phyloP scores from a whole-genome alignment of 2,113 vertebrate species.

The Genyomyrus donnyi region DNA sequence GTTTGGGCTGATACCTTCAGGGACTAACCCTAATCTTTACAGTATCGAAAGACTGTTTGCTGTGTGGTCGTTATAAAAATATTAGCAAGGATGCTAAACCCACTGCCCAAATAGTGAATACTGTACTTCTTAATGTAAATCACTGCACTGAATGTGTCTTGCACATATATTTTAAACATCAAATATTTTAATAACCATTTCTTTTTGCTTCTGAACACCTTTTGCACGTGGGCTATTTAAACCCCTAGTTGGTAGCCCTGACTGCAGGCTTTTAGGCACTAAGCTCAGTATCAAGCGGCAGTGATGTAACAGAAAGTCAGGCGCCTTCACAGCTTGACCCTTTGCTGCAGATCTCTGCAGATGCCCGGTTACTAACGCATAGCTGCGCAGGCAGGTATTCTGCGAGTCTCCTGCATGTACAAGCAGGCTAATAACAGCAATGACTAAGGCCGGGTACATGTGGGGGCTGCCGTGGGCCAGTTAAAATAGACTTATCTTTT shows the following conservation, averaged over 20 bases:
- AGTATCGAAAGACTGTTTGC: not conserved
- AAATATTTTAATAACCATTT: not conserved
- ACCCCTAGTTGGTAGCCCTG: not conserved
- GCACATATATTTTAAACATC: not conserved
- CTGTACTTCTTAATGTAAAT: no score
- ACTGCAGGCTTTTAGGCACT: not conserved
- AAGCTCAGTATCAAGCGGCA: not conserved
- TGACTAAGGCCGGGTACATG: slow-evolving; percentile 47
- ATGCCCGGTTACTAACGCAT: not conserved
- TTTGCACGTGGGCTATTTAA: not conserved
- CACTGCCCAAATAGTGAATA: not conserved
- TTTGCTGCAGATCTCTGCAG: not conserved
- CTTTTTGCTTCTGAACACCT: not conserved
- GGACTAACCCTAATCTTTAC: not conserved
- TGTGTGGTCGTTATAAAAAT: not conserved
- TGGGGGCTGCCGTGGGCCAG: slow-evolving; percentile 22
- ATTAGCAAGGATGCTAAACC: not conserved
- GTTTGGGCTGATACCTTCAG: not conserved
- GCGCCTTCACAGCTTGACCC: not conserved
- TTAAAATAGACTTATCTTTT: slow-evolving; percentile 51
- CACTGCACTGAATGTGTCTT: not conserved
- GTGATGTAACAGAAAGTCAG: not conserved
- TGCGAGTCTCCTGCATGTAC: no score
- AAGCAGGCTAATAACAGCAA: slow-evolving; percentile 40
- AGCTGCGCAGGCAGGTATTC: not conserved